Evolutionary conservation across 2,888 invertebrate species (phyloP).

Genomic region (Endomychus coccineus): DNA sequence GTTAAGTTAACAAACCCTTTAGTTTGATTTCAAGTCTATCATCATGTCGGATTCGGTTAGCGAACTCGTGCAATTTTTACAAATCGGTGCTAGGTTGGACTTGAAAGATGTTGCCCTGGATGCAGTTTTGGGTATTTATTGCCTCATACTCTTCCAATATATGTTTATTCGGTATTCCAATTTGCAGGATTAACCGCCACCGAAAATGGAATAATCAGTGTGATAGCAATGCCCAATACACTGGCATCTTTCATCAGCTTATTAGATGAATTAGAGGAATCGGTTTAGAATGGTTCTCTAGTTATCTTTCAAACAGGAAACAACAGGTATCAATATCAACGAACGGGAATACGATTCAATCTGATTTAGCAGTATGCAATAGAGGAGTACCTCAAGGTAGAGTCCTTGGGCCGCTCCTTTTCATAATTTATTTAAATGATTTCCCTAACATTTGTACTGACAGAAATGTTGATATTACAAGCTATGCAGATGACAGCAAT

Average conservation of each 20-base stretch:
- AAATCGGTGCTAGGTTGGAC: conserved; percentile 57
- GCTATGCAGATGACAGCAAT: too few species aligned
- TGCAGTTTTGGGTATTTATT: conserved; percentile 51
- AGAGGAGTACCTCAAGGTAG: conserved; percentile 52
- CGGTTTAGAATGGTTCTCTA: too few species aligned
- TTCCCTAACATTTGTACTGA: too few species aligned
- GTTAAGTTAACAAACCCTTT: too few species aligned
- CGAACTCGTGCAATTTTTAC: conserved; percentile 62
- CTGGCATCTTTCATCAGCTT: conserved; percentile 55
- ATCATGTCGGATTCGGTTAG: too few species aligned
- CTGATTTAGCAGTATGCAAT: conserved; percentile 67
- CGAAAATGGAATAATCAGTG: conserved; percentile 53
- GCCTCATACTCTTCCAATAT: not conserved
- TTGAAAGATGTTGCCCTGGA: conserved; percentile 63
- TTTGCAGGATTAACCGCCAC: conserved; percentile 58
- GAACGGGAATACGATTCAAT: conserved; percentile 60
- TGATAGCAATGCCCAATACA: conserved; percentile 52
- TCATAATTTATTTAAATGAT: too few species aligned
- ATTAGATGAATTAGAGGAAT: conserved; percentile 57
- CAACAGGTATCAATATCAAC: conserved; percentile 55
- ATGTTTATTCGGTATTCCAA: not conserved
- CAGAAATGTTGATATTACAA: too few species aligned
- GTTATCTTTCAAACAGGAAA: too few species aligned
- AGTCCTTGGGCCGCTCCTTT: conserved; percentile 29
- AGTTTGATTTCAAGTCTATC: too few species aligned